Percentiles rank a stretch among this genome's conserved stretches.
phyloP scores from a whole-genome alignment of 2,113 vertebrate species.

The Sapajus apella region DNA sequence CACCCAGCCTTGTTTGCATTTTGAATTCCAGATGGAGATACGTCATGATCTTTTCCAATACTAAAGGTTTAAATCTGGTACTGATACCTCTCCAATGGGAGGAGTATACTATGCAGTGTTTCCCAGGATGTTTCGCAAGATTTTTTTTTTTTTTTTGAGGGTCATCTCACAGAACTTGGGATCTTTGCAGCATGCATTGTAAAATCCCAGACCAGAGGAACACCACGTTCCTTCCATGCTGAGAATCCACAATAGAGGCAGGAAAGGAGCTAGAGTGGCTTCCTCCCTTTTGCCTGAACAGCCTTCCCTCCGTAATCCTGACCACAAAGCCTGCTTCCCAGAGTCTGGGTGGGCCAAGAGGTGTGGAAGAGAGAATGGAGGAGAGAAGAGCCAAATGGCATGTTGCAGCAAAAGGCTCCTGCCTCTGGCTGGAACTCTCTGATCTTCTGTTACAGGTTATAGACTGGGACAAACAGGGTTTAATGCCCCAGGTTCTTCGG shows the following conservation, averaged over 20 bases:
- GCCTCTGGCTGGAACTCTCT: neutral
- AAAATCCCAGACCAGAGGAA: neutral
- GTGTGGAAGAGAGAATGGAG: accelerated
- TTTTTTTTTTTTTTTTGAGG: neutral
- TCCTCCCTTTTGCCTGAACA: neutral
- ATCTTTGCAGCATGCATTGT: neutral
- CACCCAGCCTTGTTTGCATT: neutral
- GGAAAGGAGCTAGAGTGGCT: neutral
- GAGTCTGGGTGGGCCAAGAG: neutral
- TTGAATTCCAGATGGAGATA: neutral
- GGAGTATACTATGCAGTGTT: no score
- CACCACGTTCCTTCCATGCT: accelerated
- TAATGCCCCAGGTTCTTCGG: conserved; percentile 85
- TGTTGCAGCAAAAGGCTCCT: no score
- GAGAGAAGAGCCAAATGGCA: neutral
- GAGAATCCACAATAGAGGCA: neutral
- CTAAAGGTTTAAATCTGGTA: neutral
- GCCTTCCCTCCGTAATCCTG: neutral
- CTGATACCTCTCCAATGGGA: neutral
- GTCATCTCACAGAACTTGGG: no score
- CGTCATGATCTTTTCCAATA: neutral
- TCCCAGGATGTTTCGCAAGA: neutral
- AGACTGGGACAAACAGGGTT: conserved; percentile 73
- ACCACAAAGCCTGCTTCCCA: neutral
- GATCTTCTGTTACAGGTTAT: conserved; percentile 78